A percentile compares a stretch with the other conserved stretches of the same genome.
phyloP scores from a whole-genome alignment of 2,113 vertebrate species.

The Heloderma charlesbogerti region DNA sequence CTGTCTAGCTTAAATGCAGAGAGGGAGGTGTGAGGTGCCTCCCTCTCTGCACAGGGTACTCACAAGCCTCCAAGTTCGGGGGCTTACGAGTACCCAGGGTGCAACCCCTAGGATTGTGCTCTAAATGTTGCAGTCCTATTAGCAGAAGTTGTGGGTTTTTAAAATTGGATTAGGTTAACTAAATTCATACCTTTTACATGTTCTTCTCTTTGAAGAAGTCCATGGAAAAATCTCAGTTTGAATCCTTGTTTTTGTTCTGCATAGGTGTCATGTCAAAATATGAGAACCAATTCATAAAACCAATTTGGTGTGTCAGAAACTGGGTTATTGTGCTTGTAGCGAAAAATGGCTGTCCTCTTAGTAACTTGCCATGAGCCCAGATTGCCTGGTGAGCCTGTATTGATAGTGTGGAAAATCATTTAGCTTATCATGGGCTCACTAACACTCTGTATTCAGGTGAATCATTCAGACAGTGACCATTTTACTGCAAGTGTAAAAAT shows the following conservation, averaged over 20 bases:
- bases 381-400: neutral
- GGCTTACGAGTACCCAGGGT: too few relatives aligned
- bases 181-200: neutral
- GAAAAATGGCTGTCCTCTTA: neutral
- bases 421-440: neutral
- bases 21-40: too few relatives aligned
- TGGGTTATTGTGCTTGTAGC: neutral
- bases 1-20: too few relatives aligned
- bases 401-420: neutral
- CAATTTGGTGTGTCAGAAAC: neutral
- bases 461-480: neutral
- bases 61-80: too few relatives aligned
- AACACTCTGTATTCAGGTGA: neutral
- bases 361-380: neutral
- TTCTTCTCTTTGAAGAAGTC: neutral
- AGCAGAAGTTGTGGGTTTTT: neutral
- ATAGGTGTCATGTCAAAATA: neutral
- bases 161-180: neutral
- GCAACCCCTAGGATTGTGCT: too few relatives aligned
- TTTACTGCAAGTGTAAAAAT: neutral
- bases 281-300: neutral
- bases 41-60: too few relatives aligned
- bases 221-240: neutral
- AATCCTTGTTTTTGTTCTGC: neutral
- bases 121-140: neutral